Base-by-base conservation (phyloP, 2,113 vertebrate genomes). In the Ageneiosus marmoratus region DNA sequence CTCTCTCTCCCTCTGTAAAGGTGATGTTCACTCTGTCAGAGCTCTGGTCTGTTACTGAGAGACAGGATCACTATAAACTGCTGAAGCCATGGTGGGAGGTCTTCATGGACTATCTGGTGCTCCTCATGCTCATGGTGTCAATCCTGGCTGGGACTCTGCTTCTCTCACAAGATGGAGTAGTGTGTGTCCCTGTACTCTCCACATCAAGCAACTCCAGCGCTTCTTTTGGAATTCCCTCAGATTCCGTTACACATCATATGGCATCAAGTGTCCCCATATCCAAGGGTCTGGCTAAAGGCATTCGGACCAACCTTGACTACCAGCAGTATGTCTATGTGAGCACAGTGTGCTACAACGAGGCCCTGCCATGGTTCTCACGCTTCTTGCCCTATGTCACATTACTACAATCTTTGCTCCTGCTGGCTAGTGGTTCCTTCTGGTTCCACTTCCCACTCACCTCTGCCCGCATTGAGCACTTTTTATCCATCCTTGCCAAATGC, bases 11-110 rank as follows among this genome's bases (percentile, higher is more conserved):
- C 16, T 24, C 34, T 56, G n/a, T 74, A 9, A 18, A 60, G 37
- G n/a, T 72, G 84, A 96, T 96, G 95, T 94, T 96, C 83, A 88
- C 94, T 13, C 87, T 96, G 83, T 94, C 91, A 0, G 95, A 96
- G 89, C 89, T 95, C 70, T 91, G 90, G 0, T 92, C 91, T 41
- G 82, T 93, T 24, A 91, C 89, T 44, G 93, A 94, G 24, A 87
- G 90, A 13, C 93, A 93, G 86, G 88, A 88, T 81, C 86, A 90
- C 22, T 93, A 89, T 85, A 93, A 93, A 73, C 87, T 94, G 46
- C 58, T 96, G 72, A 96, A 96, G 87, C 95, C 95, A 27, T 96
- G 95, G 95, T 96, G 95, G 95, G 95, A 96, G 83, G 94, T 95
- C 78, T 93, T 95, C 84, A 95, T 95, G 93, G 95, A 96, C 86